A percentile compares a stretch with the other conserved stretches of the same genome.
These are phyloP conservation scores for Asbolus verrucosus DNA, from an alignment of 1,140 invertebrate genomes.

Conservation along the genomic window DNA sequence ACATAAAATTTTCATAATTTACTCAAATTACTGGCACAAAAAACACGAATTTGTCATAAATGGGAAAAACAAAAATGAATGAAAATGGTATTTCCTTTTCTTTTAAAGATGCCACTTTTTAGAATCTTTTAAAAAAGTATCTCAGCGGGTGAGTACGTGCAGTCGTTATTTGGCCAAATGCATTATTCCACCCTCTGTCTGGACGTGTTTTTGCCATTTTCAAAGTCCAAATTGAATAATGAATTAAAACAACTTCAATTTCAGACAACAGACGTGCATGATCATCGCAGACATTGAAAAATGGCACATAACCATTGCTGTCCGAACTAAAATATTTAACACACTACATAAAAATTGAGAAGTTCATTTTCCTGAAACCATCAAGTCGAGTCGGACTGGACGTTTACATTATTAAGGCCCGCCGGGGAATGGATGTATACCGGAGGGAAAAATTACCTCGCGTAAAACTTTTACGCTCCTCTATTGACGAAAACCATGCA, in stretches of 20 bases:
- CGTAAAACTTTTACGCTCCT: conserved; percentile 57
- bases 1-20: too few species aligned
- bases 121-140: too few species aligned
- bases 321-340: conserved; percentile 54
- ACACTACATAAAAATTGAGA: conserved; percentile 58
- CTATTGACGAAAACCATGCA: conserved; percentile 51
- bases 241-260: conserved; percentile 29
- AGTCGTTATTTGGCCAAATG: too few species aligned
- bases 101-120: too few species aligned
- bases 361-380: conserved; percentile 58
- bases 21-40: too few species aligned
- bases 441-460: conserved; percentile 57
- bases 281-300: conserved; percentile 49
- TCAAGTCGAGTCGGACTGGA: conserved; percentile 55
- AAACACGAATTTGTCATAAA: too few species aligned
- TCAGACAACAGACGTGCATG: conserved; percentile 30
- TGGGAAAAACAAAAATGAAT: too few species aligned
- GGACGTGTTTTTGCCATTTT: conserved; percentile 13
- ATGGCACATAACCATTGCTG: conserved; percentile 45
- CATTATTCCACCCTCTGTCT: not conserved
- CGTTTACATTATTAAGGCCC: conserved; percentile 57
- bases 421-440: conserved; percentile 51
- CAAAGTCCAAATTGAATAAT: conserved; percentile 23
- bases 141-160: too few species aligned
- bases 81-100: too few species aligned